Conservation (phyloP, 2,888 invertebrate genomes). For the Lypha dubia region DNA sequence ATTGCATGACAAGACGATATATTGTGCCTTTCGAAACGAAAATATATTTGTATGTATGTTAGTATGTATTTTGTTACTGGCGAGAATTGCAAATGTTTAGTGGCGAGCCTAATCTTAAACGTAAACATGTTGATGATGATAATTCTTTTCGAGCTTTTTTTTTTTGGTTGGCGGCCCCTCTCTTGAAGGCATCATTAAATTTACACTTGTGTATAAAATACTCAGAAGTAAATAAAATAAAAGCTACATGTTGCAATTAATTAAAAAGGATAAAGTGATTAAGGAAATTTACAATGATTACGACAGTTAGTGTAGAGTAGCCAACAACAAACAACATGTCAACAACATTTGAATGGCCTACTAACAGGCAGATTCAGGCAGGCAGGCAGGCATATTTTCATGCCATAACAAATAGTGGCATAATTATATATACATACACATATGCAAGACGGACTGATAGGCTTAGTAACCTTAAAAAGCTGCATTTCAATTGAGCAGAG, state of each 20-base stretch:
- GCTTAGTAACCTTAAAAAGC: background rate
- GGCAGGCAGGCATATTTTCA: no score
- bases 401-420: slow-evolving; percentile 14
- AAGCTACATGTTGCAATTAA: slow-evolving; percentile 67
- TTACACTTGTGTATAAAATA: slow-evolving; percentile 48
- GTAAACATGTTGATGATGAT: slow-evolving; percentile 24
- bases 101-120: slow-evolving; percentile 49
- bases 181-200: slow-evolving; percentile 28
- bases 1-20: slow-evolving; percentile 59
- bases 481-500: no score
- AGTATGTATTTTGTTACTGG: background rate
- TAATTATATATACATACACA: slow-evolving; percentile 7
- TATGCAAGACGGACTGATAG: background rate
- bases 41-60: background rate
- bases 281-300: slow-evolving; percentile 57
- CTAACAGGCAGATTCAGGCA: slow-evolving; percentile 37
- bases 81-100: background rate
- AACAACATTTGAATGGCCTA: slow-evolving; percentile 41
- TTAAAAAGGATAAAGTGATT: slow-evolving; percentile 70
- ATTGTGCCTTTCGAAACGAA: background rate
- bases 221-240: slow-evolving; percentile 18
- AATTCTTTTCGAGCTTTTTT: background rate
- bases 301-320: background rate
- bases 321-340: slow-evolving; percentile 24
- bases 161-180: no score